Base-by-base conservation (phyloP, 2,113 vertebrate genomes). In the Leptobrachium leishanense region DNA sequence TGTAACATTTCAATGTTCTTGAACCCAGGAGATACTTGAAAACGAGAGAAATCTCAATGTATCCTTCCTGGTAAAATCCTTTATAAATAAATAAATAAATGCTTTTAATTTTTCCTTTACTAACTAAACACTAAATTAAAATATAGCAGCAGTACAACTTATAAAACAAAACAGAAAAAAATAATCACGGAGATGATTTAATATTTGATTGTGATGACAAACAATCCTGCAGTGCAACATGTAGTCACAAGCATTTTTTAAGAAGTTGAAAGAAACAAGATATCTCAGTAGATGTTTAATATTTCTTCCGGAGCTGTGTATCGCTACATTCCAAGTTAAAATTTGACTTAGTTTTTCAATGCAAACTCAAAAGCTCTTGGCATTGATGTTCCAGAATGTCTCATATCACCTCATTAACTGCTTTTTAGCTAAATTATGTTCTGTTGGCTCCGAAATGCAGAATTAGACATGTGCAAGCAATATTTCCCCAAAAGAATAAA, bases 331-430 rank as follows among this genome's bases (percentile, higher is more conserved):
- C 72, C 41, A 63, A 62, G 42, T 74, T 12, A 9, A 59, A 74
- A 79, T 66, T 39, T 72, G n/a, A 11, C 63, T 40, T 39, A 43
- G 46, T 43, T 72, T 57, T 59, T 10, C 15, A 43, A 43, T 46
- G 10, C 72, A 59, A 67, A 72, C 63, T 73, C 62, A 62, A 74
- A 43, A 64, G 57, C 20, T 42, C 43, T 54, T 80, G 77, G 77
- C 70, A 74, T 55, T 54, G 44, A 74, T 13, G 42, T 65, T 46
- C 42, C 43, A 74, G 71, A 74, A 80, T 74, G 72, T 81, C 64
- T 68, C 41, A 39, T 74, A 68, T 81, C 78, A 81, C 78, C 41
- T 81, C 72, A 81, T 81, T 74, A 81, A 74, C 64, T 81, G 65
- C 41, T 39, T 66, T 81, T 74, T 41, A 68, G 50, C 64, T 57